These are phyloP conservation scores for Scophthalmus maximus DNA, from an alignment of 2,113 vertebrate species.

Conservation along the genomic window DNA sequence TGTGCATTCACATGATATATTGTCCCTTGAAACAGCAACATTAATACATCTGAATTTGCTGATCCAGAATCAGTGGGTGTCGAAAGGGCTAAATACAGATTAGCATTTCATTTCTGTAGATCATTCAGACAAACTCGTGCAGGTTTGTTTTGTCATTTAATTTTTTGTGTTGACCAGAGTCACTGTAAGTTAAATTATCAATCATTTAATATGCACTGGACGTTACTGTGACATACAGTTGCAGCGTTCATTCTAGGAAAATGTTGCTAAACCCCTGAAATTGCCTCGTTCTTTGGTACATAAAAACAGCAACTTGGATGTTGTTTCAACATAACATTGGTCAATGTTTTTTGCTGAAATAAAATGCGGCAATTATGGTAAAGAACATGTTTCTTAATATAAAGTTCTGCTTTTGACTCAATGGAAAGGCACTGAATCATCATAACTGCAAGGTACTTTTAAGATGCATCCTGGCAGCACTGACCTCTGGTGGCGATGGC, in stretches of 20 bases:
- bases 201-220: not conserved
- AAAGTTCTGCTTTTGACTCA: not conserved
- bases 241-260: not conserved
- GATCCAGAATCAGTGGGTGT: not conserved
- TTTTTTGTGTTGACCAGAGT: not conserved
- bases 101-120: not conserved
- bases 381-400: not conserved
- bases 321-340: not conserved
- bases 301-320: not conserved
- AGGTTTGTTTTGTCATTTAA: not conserved
- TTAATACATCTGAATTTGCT: not conserved
- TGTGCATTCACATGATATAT: not conserved
- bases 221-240: not conserved
- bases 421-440: not conserved
- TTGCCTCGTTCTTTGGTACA: not conserved
- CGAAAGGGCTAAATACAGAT: not conserved
- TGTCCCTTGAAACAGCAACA: not conserved
- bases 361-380: not conserved
- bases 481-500: conserved; percentile 88
- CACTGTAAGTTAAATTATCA: not conserved
- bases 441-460: not conserved
- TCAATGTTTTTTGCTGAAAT: not conserved
- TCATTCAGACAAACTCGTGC: too few relatives aligned
- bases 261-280: not conserved
- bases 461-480: conserved; percentile 33